phyloP scores from a whole-genome alignment of 2,888 invertebrate species.

The Notocelia uddmanniana region DNA sequence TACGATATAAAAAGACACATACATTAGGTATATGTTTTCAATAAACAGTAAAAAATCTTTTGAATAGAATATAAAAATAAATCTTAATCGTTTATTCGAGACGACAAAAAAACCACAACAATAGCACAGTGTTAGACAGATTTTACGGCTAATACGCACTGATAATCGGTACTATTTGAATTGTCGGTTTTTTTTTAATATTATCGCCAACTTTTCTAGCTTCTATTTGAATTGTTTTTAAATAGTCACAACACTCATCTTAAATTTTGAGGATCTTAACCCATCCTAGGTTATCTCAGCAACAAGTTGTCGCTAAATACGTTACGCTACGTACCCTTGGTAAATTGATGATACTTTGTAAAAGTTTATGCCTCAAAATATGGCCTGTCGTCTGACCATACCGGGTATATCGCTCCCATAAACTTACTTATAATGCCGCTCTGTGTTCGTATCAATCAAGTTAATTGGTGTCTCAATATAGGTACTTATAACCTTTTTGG shows the following conservation, averaged over 20 bases:
- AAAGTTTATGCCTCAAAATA: constrained; percentile 9
- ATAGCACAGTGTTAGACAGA: too few species aligned
- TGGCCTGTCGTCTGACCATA: constrained; percentile 22
- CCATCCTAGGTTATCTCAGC: neutral
- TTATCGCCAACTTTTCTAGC: too few species aligned
- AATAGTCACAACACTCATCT: too few species aligned
- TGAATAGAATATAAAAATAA: too few species aligned
- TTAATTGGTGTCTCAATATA: constrained; percentile 14
- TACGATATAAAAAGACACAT: neutral
- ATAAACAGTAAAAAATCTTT: neutral
- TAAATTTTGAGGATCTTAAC: too few species aligned
- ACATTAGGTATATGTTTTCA: neutral
- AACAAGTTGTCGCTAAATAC: neutral
- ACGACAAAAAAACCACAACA: too few species aligned
- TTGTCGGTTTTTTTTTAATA: too few species aligned
- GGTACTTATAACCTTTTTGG: neutral
- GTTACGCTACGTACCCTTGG: neutral
- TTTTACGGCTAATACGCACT: too few species aligned
- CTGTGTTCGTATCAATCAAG: constrained; percentile 18
- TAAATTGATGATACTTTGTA: neutral
- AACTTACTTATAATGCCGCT: constrained; percentile 2
- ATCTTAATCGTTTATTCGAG: too few species aligned
- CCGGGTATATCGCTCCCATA: neutral
- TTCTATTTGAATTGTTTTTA: too few species aligned
- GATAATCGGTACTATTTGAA: too few species aligned